A percentile compares a stretch with the other conserved stretches of the same genome.
phyloP scores from a whole-genome alignment of 2,888 invertebrate species.

The Mycogona germanica region DNA sequence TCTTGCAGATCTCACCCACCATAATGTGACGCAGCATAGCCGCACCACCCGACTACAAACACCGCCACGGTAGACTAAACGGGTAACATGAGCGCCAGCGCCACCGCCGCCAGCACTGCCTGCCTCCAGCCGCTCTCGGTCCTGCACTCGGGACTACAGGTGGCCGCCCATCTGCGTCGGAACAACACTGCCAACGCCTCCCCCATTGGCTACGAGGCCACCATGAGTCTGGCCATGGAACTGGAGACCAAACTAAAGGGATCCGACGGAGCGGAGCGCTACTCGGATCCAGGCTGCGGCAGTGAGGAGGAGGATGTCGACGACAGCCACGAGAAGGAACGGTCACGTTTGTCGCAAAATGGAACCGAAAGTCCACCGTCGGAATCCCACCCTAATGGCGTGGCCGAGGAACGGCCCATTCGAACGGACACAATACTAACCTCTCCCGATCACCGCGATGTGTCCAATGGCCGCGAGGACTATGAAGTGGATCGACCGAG shows the following conservation, averaged over 20 bases:
- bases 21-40: no score
- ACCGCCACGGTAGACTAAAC: no score
- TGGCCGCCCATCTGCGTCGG: no score
- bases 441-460: not conserved
- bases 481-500: not conserved
- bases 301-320: not conserved
- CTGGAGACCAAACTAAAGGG: slow-evolving; percentile 19
- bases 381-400: no score
- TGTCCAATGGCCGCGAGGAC: not conserved
- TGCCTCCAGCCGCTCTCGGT: not conserved
- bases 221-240: slow-evolving; percentile 21
- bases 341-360: not conserved
- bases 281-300: not conserved
- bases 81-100: no score
- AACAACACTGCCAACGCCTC: no score
- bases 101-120: not conserved
- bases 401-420: no score
- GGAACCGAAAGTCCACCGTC: not conserved
- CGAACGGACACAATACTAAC: no score
- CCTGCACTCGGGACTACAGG: not conserved
- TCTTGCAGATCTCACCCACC: no score
- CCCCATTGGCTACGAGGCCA: slow-evolving; percentile 20
- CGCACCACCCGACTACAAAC: no score
- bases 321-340: not conserved
- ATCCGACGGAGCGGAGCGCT: not conserved